Evolutionary conservation across 2,888 invertebrate species (phyloP).

Genomic region (Macrophya annulata): DNA sequence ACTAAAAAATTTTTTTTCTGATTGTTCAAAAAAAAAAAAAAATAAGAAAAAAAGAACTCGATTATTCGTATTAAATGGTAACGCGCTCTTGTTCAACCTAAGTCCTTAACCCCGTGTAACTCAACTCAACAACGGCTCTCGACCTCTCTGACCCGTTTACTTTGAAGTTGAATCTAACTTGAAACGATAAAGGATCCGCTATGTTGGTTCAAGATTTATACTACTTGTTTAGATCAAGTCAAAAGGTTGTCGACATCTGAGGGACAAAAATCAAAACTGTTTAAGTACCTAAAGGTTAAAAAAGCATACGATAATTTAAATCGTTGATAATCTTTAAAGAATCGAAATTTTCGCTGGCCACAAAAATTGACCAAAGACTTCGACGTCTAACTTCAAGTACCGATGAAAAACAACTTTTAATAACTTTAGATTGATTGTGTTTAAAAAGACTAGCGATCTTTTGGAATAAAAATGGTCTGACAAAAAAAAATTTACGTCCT

Average conservation of each 20-base stretch:
- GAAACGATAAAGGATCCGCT: slow-evolving; percentile 45
- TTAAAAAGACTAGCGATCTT: too few species aligned
- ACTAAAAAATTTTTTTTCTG: background rate
- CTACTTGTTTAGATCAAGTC: slow-evolving; percentile 43
- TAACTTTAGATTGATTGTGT: too few species aligned
- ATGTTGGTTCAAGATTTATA: slow-evolving; percentile 40
- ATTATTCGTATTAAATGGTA: slow-evolving; percentile 33
- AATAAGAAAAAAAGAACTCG: background rate
- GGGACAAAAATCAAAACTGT: background rate
- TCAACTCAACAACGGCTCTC: slow-evolving; percentile 39
- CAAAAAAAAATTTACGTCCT: too few species aligned
- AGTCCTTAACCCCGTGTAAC: slow-evolving; percentile 17
- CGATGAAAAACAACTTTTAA: too few species aligned
- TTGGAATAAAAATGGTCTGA: too few species aligned
- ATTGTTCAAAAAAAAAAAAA: background rate
- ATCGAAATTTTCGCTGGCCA: background rate
- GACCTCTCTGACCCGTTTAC: slow-evolving; percentile 41
- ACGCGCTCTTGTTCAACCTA: slow-evolving; percentile 15
- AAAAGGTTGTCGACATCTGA: background rate
- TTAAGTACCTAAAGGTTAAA: background rate
- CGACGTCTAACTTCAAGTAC: background rate
- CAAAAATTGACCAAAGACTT: background rate
- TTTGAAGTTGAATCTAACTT: slow-evolving; percentile 43
- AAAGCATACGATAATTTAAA: background rate
- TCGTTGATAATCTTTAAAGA: background rate